A percentile compares a stretch with the other conserved stretches of the same genome.
These are phyloP conservation scores for Dinoponera quadriceps DNA, from an alignment of 1,140 invertebrate genomes.

Conservation along the genomic window DNA sequence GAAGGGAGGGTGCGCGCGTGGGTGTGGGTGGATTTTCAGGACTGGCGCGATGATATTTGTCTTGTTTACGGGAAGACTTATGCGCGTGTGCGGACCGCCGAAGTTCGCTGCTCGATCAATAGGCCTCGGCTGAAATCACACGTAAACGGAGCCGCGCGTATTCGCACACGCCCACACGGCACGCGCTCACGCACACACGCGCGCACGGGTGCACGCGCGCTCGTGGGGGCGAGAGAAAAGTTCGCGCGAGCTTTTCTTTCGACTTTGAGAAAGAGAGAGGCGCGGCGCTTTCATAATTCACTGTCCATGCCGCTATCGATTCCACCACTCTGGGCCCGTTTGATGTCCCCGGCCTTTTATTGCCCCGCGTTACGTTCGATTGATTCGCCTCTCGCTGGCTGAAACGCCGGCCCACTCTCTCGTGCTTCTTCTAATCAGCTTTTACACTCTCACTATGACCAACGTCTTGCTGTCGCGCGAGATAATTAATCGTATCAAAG, in stretches of 20 bases:
- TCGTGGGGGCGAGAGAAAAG: constrained; percentile 55
- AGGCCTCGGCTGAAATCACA: constrained; percentile 84
- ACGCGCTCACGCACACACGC: background rate
- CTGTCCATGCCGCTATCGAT: constrained; percentile 61
- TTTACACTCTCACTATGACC: background rate
- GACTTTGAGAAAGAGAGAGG: constrained; percentile 43
- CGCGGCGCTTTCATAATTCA: constrained; percentile 63
- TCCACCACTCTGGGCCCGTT: constrained; percentile 36
- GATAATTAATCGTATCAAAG: background rate
- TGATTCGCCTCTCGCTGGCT: constrained; percentile 41
- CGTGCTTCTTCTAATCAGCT: constrained; percentile 29
- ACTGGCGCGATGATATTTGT: constrained; percentile 84
- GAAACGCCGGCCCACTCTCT: constrained; percentile 40
- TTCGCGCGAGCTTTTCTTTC: constrained; percentile 68
- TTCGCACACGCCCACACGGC: constrained; percentile 48
- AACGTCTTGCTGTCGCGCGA: background rate
- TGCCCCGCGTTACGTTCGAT: constrained; percentile 41
- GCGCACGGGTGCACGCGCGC: constrained; percentile 34
- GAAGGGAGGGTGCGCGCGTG: constrained; percentile 54
- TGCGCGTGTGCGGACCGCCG: constrained; percentile 84
- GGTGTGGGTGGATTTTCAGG: constrained; percentile 81
- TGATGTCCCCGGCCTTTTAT: constrained; percentile 43
- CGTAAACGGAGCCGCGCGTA: constrained; percentile 73
- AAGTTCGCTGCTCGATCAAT: constrained; percentile 84
- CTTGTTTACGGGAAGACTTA: constrained; percentile 85